Percentiles rank a stretch among this genome's conserved stretches.
Evolutionary conservation across 2,888 invertebrate species (phyloP).

Genomic region (Kryphioiulus occultus): DNA sequence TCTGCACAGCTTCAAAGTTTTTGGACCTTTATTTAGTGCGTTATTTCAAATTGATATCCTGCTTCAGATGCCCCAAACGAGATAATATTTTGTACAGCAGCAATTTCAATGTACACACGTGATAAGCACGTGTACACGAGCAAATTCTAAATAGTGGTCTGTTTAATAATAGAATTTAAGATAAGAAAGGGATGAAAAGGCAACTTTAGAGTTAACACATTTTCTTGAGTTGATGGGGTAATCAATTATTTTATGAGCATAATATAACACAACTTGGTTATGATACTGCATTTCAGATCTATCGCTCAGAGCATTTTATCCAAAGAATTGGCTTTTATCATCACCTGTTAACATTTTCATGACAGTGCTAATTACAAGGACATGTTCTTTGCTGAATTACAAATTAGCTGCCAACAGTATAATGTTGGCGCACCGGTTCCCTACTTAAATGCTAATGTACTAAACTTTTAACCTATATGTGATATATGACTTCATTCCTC

Average conservation of each 20-base stretch:
- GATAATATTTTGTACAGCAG: not conserved
- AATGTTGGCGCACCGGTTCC: not conserved
- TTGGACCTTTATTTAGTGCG: not conserved
- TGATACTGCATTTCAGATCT: not conserved
- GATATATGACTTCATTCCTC: not conserved
- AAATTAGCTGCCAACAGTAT: not conserved
- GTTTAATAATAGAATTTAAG: not conserved
- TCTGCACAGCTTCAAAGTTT: not conserved
- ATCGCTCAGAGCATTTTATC: not conserved
- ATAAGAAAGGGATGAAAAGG: slow-evolving; percentile 13
- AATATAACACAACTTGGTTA: too few relatives aligned
- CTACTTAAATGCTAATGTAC: not conserved
- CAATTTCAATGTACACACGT: not conserved
- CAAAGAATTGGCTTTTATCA: not conserved
- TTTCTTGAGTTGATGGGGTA: too few relatives aligned
- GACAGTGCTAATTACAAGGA: not conserved
- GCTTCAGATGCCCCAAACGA: not conserved
- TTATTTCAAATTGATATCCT: not conserved
- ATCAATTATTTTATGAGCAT: too few relatives aligned
- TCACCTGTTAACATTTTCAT: not conserved
- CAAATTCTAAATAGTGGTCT: not conserved
- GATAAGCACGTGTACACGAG: not conserved
- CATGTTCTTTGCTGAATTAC: not conserved
- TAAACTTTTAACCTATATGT: not conserved
- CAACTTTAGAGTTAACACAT: not conserved